phyloP scores from a whole-genome alignment of 2,888 invertebrate genomes.

The Mantis religiosa region DNA sequence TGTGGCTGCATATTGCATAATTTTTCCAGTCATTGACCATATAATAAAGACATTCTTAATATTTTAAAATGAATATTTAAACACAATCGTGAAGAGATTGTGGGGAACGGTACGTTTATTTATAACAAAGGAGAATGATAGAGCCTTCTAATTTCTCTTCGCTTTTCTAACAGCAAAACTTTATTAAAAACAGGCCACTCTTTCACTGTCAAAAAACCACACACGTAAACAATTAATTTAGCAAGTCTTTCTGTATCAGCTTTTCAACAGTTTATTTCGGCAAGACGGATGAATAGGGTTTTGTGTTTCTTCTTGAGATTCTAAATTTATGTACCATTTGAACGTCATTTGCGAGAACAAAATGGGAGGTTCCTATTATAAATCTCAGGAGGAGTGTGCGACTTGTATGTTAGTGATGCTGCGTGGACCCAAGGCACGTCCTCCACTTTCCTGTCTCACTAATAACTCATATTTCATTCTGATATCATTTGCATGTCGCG shows the following conservation, averaged over 20 bases:
- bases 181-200: neutral
- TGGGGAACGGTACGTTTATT: too few species aligned
- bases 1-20: too few species aligned
- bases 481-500: neutral
- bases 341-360: neutral
- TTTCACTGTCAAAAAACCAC: neutral
- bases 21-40: too few species aligned
- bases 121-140: too few species aligned
- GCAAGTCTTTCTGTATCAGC: neutral
- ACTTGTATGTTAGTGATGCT: neutral
- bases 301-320: neutral
- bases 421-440: neutral
- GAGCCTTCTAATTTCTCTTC: too few species aligned
- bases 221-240: neutral
- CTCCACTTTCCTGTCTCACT: neutral
- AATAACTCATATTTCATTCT: neutral
- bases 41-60: too few species aligned
- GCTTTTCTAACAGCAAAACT: neutral
- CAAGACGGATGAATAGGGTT: neutral
- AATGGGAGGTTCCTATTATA: neutral
- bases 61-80: too few species aligned
- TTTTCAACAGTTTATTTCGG: neutral
- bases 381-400: neutral
- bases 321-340: neutral
- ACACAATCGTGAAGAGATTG: too few species aligned